Evolutionary conservation across 92 coral and sea anemone species (phyloP).

Genomic region (Bergia puertoricense): DNA sequence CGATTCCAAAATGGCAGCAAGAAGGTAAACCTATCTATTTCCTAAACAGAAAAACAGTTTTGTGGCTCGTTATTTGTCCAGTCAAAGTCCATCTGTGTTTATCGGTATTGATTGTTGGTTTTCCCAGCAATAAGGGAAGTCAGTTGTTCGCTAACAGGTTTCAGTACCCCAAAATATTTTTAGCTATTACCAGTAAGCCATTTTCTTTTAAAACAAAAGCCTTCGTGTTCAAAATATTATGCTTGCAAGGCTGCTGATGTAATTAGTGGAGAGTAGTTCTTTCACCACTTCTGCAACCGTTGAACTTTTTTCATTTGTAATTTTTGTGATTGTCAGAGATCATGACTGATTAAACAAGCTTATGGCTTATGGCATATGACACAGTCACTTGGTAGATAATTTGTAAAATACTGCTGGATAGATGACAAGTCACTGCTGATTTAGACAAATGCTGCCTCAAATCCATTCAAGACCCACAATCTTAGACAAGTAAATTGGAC

Average conservation of each 20-base stretch:
- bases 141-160: background rate
- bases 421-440: background rate
- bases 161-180: background rate
- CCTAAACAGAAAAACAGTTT: background rate
- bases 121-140: background rate
- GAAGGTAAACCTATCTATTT: constrained; percentile 11
- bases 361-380: background rate
- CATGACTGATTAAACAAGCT: background rate
- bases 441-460: constrained; percentile 3
- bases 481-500: background rate
- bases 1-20: constrained; percentile 39
- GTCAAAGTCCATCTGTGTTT: background rate
- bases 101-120: background rate
- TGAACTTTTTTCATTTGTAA: background rate
- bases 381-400: background rate
- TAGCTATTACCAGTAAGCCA: background rate
- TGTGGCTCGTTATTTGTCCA: constrained; percentile 16
- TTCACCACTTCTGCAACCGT: background rate
- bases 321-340: background rate
- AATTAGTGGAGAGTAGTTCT: too few relatives aligned
- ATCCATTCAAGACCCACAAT: background rate
- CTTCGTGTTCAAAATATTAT: background rate
- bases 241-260: too few relatives aligned
- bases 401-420: constrained; percentile 3
- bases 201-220: background rate